Percentiles rank a stretch among this genome's conserved stretches.
Evolutionary conservation across 2,888 invertebrate genomes (phyloP).

Genomic region (Acronicta alni): DNA sequence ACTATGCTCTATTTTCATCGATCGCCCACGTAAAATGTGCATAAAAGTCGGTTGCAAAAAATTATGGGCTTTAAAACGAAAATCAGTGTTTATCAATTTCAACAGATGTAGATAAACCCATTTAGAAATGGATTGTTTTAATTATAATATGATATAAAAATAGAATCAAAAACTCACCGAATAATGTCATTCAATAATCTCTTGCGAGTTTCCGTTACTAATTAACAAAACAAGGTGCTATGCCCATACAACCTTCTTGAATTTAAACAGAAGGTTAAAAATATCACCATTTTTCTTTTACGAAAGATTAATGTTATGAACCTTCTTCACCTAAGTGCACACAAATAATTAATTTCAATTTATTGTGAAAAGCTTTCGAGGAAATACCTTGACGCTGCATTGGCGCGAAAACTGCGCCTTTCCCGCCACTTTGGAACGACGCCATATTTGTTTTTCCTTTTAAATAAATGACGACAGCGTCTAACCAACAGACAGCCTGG

Average conservation of each 20-base stretch:
- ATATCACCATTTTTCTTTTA: slow-evolving; percentile 4
- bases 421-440: slow-evolving; percentile 42
- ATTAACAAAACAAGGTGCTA: too few relatives aligned
- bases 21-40: slow-evolving; percentile 11
- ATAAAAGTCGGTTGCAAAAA: not conserved
- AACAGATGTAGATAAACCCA: too few relatives aligned
- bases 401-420: slow-evolving; percentile 44
- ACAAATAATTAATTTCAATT: slow-evolving; percentile 33
- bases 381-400: slow-evolving; percentile 48
- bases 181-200: too few relatives aligned
- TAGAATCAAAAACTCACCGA: too few relatives aligned
- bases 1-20: slow-evolving; percentile 27
- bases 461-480: slow-evolving; percentile 25
- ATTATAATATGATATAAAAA: too few relatives aligned
- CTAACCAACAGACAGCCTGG: slow-evolving; percentile 22
- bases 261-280: too few relatives aligned
- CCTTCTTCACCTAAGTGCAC: slow-evolving; percentile 8
- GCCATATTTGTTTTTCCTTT: slow-evolving; percentile 57
- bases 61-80: slow-evolving; percentile 7
- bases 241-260: too few relatives aligned
- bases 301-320: slow-evolving; percentile 3
- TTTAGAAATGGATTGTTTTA: too few relatives aligned
- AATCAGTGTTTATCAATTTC: not conserved
- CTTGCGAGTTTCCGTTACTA: too few relatives aligned
- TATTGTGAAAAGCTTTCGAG: slow-evolving; percentile 46